Evolutionary conservation across 2,797 vertebrate species (phyloP), one percentile per base, ranked within the genome.

Genomic region (Anniella stebbinsi): DNA sequence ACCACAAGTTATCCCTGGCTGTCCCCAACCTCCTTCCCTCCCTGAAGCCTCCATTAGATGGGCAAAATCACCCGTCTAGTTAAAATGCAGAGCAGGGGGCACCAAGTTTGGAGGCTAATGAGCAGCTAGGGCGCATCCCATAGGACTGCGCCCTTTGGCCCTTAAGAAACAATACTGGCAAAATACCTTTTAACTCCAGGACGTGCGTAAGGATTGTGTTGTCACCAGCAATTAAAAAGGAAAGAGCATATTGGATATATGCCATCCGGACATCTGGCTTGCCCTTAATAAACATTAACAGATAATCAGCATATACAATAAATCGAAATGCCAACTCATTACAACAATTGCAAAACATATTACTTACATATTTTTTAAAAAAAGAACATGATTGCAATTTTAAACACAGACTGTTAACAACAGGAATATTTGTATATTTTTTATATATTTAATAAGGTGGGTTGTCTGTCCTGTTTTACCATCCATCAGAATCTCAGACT

Each of bases 161-260:
- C 60, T 84, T 51, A 54, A 60, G 88, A 84, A 73, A 89, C 12
- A 48, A 88, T 4, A 82, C 45, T 10, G 51, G 51, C 69, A 57
- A 76, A 93, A 89, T 97, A 99, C 99, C 99, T 98, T 98, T 99
- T 80, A 98, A 93, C 80, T 99, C 99, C 93, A 99, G 96, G 91
- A 99, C 95, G 54, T 99, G 98, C 83, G 93, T 96, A 25, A 99
- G 93, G 21, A 98, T 96, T 75, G 97, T 93, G 89, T 96, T 97
- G 86, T 99, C 98, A 38, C 99, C 99, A 41, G 98, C 97, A 78
- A 99, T 98, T 91, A 99, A 94, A 92, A 99, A 99, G 57, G 99
- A 98, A 72, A 99, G 95, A 2, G 98, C 98, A 92, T 99, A 99
- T 96, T 98, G 98, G 94, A 98, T 97, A 57, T 98, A 99, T 73